Evolutionary conservation across 2,113 vertebrate species (phyloP).

Genomic region (Acrocephalus kingi): DNA sequence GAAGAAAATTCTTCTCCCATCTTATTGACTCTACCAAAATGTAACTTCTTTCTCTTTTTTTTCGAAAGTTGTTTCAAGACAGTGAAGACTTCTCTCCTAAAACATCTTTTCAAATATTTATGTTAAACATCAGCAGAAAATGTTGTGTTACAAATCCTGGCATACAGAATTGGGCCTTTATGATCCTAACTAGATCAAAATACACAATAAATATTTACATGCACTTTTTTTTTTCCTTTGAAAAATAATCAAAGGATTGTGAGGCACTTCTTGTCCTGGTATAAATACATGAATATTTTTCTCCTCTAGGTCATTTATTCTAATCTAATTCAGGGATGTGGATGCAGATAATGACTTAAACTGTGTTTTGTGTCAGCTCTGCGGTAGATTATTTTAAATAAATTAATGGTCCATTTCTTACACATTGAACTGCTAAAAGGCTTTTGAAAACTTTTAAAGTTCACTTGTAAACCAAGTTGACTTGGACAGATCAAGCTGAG

Average conservation of each 20-base stretch:
- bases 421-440: not conserved
- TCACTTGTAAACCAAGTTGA: not conserved
- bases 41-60: not conserved
- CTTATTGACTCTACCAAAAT: not conserved
- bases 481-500: not conserved
- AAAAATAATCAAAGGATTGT: not conserved
- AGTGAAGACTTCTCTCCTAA: not conserved
- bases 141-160: not conserved
- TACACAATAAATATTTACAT: not conserved
- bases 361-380: not conserved
- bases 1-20: not conserved
- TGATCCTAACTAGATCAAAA: not conserved
- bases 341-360: not conserved
- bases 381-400: not conserved
- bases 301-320: conserved; percentile 1
- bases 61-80: not conserved
- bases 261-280: not conserved
- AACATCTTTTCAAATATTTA: not conserved
- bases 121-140: not conserved
- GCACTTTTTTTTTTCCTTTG: not conserved
- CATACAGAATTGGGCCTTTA: not conserved
- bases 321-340: not conserved
- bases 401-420: not conserved
- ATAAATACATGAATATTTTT: not conserved
- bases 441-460: not conserved